Percentiles rank a stretch among this genome's conserved stretches.
phyloP scores from a whole-genome alignment of 2,797 vertebrate species.

The Cryptoblepharus egeriae region DNA sequence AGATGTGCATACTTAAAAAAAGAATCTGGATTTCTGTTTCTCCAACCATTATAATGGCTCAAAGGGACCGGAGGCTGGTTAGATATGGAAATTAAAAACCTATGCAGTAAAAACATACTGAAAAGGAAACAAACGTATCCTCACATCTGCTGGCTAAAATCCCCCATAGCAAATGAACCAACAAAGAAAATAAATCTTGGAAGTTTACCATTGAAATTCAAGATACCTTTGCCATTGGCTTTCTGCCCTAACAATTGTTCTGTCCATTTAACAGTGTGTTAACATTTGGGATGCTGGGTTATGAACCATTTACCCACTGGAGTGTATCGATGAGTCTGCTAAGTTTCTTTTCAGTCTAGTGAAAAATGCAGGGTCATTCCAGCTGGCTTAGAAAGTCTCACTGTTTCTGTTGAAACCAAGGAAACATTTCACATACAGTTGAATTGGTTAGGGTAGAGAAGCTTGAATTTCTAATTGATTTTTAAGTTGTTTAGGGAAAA shows the following conservation, averaged over 20 bases:
- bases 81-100: neutral
- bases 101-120: neutral
- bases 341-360: neutral
- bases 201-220: neutral
- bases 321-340: neutral
- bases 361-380: neutral
- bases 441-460: neutral
- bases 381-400: neutral
- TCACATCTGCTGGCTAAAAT: neutral
- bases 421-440: neutral
- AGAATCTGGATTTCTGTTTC: neutral
- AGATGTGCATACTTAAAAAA: neutral
- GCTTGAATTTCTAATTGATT: neutral
- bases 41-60: neutral
- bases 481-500: too few species aligned
- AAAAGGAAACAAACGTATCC: neutral
- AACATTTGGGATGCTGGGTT: neutral
- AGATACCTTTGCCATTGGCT: fast-evolving
- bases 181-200: neutral
- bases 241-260: neutral
- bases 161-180: neutral
- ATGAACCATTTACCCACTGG: neutral
- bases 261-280: neutral
- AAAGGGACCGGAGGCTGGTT: fast-evolving
- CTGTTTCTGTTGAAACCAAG: neutral